phyloP scores from a whole-genome alignment of 2,797 vertebrate genomes.

The Chloroceryle amazona region DNA sequence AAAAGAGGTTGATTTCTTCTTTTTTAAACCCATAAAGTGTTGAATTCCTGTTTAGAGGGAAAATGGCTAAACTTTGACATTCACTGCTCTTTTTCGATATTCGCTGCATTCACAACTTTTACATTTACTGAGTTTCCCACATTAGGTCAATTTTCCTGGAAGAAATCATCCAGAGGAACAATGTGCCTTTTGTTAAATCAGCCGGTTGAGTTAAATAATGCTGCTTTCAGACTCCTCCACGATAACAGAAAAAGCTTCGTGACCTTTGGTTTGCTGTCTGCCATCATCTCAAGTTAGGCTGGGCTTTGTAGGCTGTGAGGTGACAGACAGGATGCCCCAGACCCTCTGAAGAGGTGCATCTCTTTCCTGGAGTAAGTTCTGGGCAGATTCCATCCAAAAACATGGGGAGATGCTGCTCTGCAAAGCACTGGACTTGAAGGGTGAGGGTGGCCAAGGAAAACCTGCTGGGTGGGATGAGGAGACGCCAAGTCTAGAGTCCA shows the following conservation, averaged over 20 bases:
- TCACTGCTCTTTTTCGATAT: constrained; percentile 54
- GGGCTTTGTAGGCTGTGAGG: neutral
- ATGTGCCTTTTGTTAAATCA: constrained; percentile 55
- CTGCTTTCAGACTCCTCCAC: neutral
- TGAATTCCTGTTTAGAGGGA: neutral
- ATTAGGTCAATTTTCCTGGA: constrained; percentile 4
- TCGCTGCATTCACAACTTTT: constrained; percentile 53
- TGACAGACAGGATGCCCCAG: neutral
- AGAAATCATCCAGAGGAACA: constrained; percentile 54
- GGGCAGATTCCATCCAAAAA: neutral
- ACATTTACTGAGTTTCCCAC: constrained; percentile 46
- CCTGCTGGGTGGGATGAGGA: neutral
- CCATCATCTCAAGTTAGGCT: neutral
- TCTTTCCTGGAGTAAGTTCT: accelerated
- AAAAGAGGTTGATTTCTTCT: neutral
- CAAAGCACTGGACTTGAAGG: neutral
- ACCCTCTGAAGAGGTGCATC: neutral
- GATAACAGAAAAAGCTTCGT: neutral
- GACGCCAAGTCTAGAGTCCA: neutral
- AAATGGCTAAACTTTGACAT: constrained; percentile 62
- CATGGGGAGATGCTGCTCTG: neutral
- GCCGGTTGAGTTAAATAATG: neutral
- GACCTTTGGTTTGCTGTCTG: neutral
- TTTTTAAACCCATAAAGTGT: neutral
- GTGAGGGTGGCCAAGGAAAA: neutral